Conservation (phyloP, 2,113 vertebrate genomes). For the Cheilinus undulatus region DNA sequence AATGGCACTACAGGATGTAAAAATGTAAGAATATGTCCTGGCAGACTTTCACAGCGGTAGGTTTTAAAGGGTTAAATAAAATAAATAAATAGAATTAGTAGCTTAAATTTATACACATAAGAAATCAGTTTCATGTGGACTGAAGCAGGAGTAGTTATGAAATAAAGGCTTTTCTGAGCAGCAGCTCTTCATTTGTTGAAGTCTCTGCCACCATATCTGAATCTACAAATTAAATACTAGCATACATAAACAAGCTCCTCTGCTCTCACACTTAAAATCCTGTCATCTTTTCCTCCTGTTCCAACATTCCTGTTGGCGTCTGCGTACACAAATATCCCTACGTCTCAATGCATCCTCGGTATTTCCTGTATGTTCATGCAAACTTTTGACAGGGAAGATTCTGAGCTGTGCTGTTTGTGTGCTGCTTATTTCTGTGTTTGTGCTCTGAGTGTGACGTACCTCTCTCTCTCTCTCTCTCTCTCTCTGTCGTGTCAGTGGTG, state of each 20-base stretch:
- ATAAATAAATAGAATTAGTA: too few species aligned
- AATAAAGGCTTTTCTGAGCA: too few species aligned
- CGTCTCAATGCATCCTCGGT: neutral
- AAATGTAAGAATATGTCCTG: too few species aligned
- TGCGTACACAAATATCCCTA: conserved; percentile 19
- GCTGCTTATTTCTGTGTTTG: neutral
- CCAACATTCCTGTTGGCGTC: conserved; percentile 14
- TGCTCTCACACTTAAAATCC: neutral
- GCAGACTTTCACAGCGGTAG: too few species aligned
- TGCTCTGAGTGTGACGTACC: conserved; percentile 1
- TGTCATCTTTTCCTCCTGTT: conserved; percentile 15
- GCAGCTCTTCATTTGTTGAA: too few species aligned
- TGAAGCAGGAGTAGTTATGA: too few species aligned
- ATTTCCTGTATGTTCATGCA: neutral
- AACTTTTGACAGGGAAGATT: conserved; percentile 19
- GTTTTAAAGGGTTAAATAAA: too few species aligned
- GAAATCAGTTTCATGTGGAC: too few species aligned
- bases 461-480: neutral
- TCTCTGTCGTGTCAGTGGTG: conserved; percentile 42
- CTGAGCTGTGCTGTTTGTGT: too few species aligned
- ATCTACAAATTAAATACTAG: conserved; percentile 17
- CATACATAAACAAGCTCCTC: neutral
- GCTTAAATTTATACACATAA: too few species aligned
- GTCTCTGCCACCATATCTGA: too few species aligned
- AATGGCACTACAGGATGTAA: too few species aligned